Evolutionary conservation across 2,888 invertebrate genomes (phyloP).

Genomic region (Drosophila cyrtoloma): DNA sequence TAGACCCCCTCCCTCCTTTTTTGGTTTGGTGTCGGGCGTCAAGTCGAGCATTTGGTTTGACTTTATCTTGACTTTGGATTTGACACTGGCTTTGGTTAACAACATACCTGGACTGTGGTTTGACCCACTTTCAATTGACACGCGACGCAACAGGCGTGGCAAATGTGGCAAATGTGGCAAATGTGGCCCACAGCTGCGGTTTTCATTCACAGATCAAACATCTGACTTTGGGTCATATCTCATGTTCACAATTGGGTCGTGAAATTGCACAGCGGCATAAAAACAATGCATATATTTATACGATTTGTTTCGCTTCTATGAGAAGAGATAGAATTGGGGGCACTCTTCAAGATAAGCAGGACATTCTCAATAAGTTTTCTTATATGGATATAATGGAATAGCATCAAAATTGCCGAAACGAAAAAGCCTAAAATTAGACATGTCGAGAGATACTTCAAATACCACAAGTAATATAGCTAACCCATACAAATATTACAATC

Average conservation of each 20-base stretch:
- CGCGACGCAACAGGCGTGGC: conserved; percentile 34
- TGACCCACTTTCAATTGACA: conserved; percentile 56
- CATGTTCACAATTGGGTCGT: conserved; percentile 5
- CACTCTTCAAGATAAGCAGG: not conserved
- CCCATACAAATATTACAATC: not conserved
- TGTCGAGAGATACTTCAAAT: not conserved
- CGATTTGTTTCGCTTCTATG: not conserved
- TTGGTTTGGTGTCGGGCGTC: not conserved
- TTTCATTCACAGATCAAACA: conserved; percentile 33
- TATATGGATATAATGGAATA: not conserved
- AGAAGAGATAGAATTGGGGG: too few species aligned
- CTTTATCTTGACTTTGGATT: conserved; percentile 44
- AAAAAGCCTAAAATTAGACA: not conserved
- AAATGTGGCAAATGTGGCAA: conserved; percentile 33
- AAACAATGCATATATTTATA: not conserved
- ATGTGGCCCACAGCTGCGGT: conserved; percentile 37
- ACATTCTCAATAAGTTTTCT: not conserved
- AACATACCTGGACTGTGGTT: conserved; percentile 32
- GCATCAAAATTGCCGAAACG: not conserved
- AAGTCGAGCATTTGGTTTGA: conserved; percentile 16
- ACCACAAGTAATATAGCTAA: not conserved
- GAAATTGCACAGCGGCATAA: not conserved
- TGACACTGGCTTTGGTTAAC: conserved; percentile 25
- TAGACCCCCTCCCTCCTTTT: conserved; percentile 6
- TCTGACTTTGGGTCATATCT: conserved; percentile 12